Evolutionary conservation across 2,888 invertebrate species (phyloP), one percentile per base, ranked within the genome.

Genomic region (Lydus trimaculatus): DNA sequence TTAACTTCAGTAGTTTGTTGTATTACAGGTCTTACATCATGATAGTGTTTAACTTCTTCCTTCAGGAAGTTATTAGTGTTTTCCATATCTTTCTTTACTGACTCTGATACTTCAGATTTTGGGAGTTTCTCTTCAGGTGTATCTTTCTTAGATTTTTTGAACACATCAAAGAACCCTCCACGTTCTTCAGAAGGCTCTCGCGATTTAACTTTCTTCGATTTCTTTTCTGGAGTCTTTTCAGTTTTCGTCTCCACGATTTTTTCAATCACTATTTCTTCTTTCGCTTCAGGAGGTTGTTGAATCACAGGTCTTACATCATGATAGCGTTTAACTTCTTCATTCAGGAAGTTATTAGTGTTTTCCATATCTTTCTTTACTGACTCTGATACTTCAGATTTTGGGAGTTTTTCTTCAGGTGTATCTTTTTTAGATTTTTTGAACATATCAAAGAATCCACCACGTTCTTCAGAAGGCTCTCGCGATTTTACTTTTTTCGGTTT

Each of bases 241-340:
- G 58, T 63, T 61, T 64, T 60, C 15, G 48, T 15, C 0, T n/a
- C 63, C 17, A 58, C 3, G 33, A 13, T 58, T 31, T 48, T 23
- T 59, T n/a, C 23, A 17, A 20, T 23, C 11, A 56, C 13, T 23
- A 56, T 2, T 13, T 56, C 20, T 23, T 48, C 56, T 56, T 56
- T 56, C 1, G 0, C 56, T 56, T 56, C 25, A 9, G 36, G 11
- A 36, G 33, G 33, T 11, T 11, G 11, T 33, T n/a, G n/a, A n/a
- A 66, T 62, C 0, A 70, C 20, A 15, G 76, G 77, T 58, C 69
- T 70, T 39, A 74, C 75, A 64, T 79, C 78, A 58, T 77, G 71
- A 43, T 76, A 79, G 60, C 70, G 70, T 9, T 70, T 61, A 64
- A 78, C 64, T 72, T 79, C 79, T 33, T 68, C 67, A 64, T 69